Conservation (phyloP, 2,113 vertebrate species). For the Triplophysa tibetana region DNA sequence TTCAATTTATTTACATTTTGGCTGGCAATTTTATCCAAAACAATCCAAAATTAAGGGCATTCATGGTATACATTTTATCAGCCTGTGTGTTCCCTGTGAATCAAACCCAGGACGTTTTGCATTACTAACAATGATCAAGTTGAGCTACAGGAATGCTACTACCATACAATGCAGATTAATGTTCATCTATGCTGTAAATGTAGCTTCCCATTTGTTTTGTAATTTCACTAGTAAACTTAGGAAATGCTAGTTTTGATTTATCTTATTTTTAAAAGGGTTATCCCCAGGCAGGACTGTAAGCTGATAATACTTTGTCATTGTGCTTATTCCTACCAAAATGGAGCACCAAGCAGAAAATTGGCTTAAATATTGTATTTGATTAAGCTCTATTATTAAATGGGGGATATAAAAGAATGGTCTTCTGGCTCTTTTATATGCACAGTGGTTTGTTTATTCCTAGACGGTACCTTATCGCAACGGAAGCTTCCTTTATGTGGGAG, state of each 20-base stretch:
- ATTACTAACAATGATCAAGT: too few species aligned
- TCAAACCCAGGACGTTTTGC: too few species aligned
- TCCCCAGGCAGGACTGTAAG: background rate
- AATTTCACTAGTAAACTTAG: too few species aligned
- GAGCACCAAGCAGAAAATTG: background rate
- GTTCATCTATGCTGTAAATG: too few species aligned
- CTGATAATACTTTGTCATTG: background rate
- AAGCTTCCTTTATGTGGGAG: background rate
- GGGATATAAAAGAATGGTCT: background rate
- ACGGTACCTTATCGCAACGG: background rate
- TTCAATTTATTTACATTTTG: too few species aligned
- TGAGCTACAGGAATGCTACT: too few species aligned
- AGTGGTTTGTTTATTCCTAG: background rate
- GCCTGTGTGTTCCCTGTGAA: too few species aligned
- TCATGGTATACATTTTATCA: too few species aligned
- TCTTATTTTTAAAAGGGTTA: too few species aligned
- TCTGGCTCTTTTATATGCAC: background rate
- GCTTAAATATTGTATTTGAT: background rate
- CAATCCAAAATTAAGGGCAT: too few species aligned
- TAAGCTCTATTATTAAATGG: background rate
- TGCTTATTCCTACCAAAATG: slow-evolving; percentile 10
- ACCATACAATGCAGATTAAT: too few species aligned
- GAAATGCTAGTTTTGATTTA: background rate
- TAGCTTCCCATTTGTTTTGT: background rate
- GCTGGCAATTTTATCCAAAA: too few species aligned